Evolutionary conservation across 2,113 vertebrate species (phyloP).

Genomic region (Alosa alosa): DNA sequence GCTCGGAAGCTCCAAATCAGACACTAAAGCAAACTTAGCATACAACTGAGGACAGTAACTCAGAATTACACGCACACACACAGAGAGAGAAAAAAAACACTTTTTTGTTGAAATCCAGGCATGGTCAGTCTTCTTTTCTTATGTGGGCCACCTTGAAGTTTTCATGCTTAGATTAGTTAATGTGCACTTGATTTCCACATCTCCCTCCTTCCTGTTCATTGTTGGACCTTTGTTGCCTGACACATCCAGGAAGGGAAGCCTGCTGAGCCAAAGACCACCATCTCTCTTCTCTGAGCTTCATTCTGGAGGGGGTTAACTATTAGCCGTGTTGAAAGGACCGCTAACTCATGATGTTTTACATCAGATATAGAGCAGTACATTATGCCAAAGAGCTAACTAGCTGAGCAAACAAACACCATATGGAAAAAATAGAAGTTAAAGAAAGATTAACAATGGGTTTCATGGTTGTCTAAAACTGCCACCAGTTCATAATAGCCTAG

Average conservation of each 20-base stretch:
- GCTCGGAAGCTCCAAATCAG: too few species aligned
- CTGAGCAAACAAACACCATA: not conserved
- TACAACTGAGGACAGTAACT: too few species aligned
- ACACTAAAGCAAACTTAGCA: too few species aligned
- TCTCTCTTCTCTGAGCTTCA: not conserved
- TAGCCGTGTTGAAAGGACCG: not conserved
- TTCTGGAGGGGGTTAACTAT: not conserved
- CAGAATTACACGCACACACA: too few species aligned
- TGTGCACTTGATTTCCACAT: slow-evolving; percentile 9
- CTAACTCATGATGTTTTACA: not conserved
- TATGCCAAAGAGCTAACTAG: not conserved
- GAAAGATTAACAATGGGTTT: not conserved
- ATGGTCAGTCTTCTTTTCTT: not conserved
- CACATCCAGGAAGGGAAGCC: not conserved
- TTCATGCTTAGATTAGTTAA: not conserved
- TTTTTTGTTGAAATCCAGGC: not conserved
- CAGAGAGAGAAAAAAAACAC: not conserved
- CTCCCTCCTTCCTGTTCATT: not conserved
- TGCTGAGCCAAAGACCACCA: not conserved
- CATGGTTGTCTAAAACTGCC: not conserved
- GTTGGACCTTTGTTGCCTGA: slow-evolving; percentile 5
- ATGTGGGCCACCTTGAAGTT: slow-evolving; percentile 4
- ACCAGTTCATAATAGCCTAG: not conserved
- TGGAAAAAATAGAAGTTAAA: not conserved
- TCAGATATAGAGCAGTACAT: not conserved